Evolutionary conservation across 2,888 invertebrate species (phyloP).

Genomic region (Drosophila cognata): DNA sequence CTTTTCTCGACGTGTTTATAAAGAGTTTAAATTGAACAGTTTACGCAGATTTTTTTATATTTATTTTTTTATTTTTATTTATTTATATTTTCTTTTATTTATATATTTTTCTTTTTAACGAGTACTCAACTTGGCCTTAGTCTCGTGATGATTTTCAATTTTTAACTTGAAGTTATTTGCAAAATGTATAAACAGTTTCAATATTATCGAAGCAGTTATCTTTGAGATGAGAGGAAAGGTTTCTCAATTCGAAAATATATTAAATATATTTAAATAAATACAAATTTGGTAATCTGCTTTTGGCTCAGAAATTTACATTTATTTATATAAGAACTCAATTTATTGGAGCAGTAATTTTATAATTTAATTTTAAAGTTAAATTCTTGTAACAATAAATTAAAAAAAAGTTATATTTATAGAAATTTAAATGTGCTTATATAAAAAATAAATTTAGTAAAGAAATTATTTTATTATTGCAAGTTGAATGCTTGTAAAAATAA

Average conservation of each 20-base stretch:
- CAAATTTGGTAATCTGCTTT: too few relatives aligned
- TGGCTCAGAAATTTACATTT: too few relatives aligned
- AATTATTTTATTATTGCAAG: too few relatives aligned
- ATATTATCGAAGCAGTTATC: not conserved
- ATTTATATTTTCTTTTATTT: not conserved
- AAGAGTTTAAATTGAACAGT: not conserved
- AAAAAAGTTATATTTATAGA: too few relatives aligned
- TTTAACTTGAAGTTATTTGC: not conserved
- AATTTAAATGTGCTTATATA: too few relatives aligned
- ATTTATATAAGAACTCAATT: not conserved
- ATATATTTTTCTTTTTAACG: not conserved
- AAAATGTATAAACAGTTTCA: not conserved
- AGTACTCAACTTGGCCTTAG: not conserved
- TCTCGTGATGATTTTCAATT: not conserved
- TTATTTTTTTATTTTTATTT: not conserved
- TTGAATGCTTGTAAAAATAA: too few relatives aligned
- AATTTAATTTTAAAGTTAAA: too few relatives aligned
- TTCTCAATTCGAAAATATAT: not conserved
- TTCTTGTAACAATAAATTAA: too few relatives aligned
- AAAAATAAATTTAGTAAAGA: too few relatives aligned
- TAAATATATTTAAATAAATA: not conserved
- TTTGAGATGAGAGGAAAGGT: not conserved
- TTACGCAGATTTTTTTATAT: not conserved
- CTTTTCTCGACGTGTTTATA: not conserved
- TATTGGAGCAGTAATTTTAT: too few relatives aligned